Percentiles rank a stretch among this genome's conserved stretches.
These are phyloP conservation scores for Octopus bimaculoides DNA, from an alignment of 1,140 invertebrate species.

Conservation along the genomic window DNA sequence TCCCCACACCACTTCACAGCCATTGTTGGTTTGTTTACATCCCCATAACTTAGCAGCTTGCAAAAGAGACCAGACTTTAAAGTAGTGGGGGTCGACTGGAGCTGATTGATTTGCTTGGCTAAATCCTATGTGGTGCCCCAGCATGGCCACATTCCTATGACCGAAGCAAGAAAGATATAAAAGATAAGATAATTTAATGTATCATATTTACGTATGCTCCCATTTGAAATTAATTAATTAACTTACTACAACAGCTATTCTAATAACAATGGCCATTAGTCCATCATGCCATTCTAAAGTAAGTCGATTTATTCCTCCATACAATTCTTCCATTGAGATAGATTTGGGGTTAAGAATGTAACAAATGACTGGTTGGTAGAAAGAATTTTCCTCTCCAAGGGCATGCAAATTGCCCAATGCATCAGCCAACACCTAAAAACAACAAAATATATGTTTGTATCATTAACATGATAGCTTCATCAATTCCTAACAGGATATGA, in stretches of 20 bases:
- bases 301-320: slow-evolving; percentile 78
- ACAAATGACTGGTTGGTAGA: slow-evolving; percentile 57
- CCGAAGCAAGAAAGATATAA: no score
- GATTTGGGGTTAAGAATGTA: slow-evolving; percentile 81
- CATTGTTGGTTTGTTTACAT: no score
- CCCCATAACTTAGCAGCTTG: no score
- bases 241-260: slow-evolving; percentile 24
- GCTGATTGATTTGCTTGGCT: no score
- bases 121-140: no score
- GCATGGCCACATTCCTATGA: no score
- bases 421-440: background rate
- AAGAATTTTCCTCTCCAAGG: slow-evolving; percentile 43
- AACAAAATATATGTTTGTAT: background rate
- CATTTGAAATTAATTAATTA: no score
- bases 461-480: background rate
- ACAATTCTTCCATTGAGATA: slow-evolving; percentile 74
- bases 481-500: background rate
- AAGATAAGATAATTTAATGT: no score
- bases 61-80: no score
- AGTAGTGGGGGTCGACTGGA: no score
- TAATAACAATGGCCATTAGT: slow-evolving; percentile 47
- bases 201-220: no score
- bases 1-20: no score
- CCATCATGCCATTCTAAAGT: slow-evolving; percentile 84
- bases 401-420: slow-evolving; percentile 25